Percentiles rank a stretch among this genome's conserved stretches.
Conservation (phyloP, 2,888 invertebrate species). For the Drosophila nr. medialis region DNA sequence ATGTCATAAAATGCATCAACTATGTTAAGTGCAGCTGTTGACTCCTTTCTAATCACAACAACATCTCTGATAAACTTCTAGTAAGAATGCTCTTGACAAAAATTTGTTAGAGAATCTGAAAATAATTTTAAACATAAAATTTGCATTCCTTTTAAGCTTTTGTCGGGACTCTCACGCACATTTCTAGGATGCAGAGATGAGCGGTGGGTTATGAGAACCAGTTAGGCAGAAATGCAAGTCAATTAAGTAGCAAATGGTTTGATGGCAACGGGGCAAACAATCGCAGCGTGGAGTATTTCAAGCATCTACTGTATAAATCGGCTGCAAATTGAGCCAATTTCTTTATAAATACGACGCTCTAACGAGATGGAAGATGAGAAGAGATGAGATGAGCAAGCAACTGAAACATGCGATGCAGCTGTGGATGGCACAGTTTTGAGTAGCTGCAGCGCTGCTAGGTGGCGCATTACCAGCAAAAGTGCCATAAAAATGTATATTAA, state of each 20-base stretch:
- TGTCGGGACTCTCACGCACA: constrained; percentile 12
- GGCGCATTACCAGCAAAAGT: constrained; percentile 71
- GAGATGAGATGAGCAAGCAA: constrained; percentile 7
- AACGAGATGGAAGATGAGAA: constrained; percentile 62
- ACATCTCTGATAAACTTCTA: neutral
- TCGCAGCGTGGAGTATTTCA: constrained; percentile 64
- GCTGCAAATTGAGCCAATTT: constrained; percentile 80
- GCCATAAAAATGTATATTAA: constrained; percentile 81
- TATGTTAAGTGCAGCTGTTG: neutral
- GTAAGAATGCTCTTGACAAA: neutral
- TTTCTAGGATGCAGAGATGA: constrained; percentile 1
- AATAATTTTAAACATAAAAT: neutral
- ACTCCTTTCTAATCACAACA: neutral
- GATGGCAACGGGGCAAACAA: constrained; percentile 72
- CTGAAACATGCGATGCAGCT: constrained; percentile 11
- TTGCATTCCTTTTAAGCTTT: neutral
- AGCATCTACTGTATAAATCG: constrained; percentile 78
- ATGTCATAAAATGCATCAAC: neutral
- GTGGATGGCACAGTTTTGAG: constrained; percentile 18
- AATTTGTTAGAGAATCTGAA: neutral
- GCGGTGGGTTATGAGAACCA: constrained; percentile 44
- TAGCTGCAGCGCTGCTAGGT: constrained; percentile 52
- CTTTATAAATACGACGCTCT: constrained; percentile 73
- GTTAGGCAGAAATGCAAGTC: constrained; percentile 73
- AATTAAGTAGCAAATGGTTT: constrained; percentile 81